Evolutionary conservation across 2,113 vertebrate genomes (phyloP).

Genomic region (Herpetotheres cachinnans): DNA sequence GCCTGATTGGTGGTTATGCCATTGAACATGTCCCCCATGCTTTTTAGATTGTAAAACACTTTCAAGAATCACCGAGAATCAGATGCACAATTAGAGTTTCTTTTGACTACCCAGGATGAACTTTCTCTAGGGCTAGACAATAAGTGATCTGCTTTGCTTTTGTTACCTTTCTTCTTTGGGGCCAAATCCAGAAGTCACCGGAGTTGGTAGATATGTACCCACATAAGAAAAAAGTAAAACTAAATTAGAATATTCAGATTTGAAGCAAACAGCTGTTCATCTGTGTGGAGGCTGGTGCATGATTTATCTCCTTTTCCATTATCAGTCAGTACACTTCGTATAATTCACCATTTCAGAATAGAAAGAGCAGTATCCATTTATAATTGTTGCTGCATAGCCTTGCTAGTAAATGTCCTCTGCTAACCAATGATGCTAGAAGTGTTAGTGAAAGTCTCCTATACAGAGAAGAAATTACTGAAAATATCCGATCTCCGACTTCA

Average conservation of each 20-base stretch:
- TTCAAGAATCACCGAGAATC: neutral
- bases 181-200: neutral
- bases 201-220: neutral
- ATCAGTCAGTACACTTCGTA: neutral
- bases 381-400: neutral
- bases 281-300: neutral
- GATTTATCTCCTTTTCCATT: neutral
- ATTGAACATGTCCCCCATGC: neutral
- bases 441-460: neutral
- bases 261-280: neutral
- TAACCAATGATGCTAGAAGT: neutral
- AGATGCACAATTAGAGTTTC: neutral
- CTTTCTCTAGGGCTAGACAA: neutral
- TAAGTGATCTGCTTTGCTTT: neutral
- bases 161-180: neutral
- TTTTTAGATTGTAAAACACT: constrained; percentile 10
- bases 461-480: neutral
- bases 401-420: neutral
- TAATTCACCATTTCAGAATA: neutral
- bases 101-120: neutral
- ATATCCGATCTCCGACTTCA: neutral
- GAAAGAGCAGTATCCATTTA: neutral
- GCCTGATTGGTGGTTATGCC: neutral
- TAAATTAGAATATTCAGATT: neutral
- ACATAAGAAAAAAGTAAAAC: neutral